A percentile compares a stretch with the other conserved stretches of the same genome.
These are phyloP conservation scores for Tenthredo mesomela DNA, from an alignment of 2,888 invertebrate species.

Conservation along the genomic window DNA sequence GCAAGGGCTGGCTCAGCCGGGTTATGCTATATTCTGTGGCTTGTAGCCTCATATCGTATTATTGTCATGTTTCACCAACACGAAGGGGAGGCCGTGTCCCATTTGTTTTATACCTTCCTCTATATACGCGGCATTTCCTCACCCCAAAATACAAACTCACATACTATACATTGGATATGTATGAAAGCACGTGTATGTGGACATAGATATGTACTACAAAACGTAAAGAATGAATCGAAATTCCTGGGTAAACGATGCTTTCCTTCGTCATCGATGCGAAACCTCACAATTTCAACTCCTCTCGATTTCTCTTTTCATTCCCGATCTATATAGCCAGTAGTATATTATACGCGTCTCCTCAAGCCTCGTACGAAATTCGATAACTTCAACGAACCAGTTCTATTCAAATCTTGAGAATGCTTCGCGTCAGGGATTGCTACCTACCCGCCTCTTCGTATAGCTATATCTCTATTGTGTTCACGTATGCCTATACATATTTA, in stretches of 20 bases:
- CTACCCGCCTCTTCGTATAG: background rate
- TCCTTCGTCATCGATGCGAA: conserved; percentile 44
- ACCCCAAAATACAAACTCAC: conserved; percentile 43
- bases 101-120: conserved; percentile 63
- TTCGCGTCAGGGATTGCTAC: conserved; percentile 13
- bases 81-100: conserved; percentile 61
- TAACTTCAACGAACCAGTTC: conserved; percentile 40
- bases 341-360: conserved; percentile 11
- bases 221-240: conserved; percentile 35
- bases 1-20: conserved; percentile 67
- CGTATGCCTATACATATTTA: background rate
- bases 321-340: conserved; percentile 1
- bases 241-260: conserved; percentile 35
- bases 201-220: background rate
- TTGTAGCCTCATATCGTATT: conserved; percentile 72
- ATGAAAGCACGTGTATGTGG: background rate
- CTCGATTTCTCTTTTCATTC: conserved; percentile 39
- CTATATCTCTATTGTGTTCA: background rate
- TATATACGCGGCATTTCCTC: conserved; percentile 59
- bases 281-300: conserved; percentile 40
- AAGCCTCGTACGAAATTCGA: conserved; percentile 38
- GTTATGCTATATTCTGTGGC: conserved; percentile 73
- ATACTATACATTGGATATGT: background rate
- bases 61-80: conserved; percentile 72
- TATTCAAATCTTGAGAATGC: conserved; percentile 38